Evolutionary conservation across 2,888 invertebrate genomes (phyloP).

Genomic region (Cataglyphis rosenhaueri): DNA sequence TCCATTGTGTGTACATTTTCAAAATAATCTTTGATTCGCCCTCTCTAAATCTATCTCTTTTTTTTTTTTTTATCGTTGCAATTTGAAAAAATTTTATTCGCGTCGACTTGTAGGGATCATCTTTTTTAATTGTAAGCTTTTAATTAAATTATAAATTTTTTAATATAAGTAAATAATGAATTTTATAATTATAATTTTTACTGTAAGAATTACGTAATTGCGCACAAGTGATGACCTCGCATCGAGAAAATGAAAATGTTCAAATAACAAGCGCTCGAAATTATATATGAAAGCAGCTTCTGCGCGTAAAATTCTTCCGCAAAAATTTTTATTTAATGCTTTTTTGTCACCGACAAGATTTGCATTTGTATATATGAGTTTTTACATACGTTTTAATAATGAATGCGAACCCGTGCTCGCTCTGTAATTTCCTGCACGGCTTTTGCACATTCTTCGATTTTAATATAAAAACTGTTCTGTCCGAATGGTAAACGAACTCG

Average conservation of each 20-base stretch:
- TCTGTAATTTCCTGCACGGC: slow-evolving; percentile 28
- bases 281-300: neutral
- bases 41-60: neutral
- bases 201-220: neutral
- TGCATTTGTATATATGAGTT: neutral
- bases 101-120: neutral
- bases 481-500: neutral
- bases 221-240: neutral
- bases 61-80: neutral
- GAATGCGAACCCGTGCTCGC: slow-evolving; percentile 1
- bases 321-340: slow-evolving; percentile 3
- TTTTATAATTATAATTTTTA: slow-evolving; percentile 23
- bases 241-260: neutral
- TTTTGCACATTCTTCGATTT: slow-evolving; percentile 6
- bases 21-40: neutral
- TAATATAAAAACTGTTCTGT: neutral
- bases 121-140: neutral
- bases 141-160: slow-evolving; percentile 14
- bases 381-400: slow-evolving; percentile 19
- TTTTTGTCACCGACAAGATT: neutral
- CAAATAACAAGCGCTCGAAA: neutral
- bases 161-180: slow-evolving; percentile 3
- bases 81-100: neutral
- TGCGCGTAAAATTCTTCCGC: neutral
- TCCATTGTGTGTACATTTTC: neutral